These are phyloP conservation scores for Isotomurus palustris DNA, from an alignment of 2,888 invertebrate species.

Conservation along the genomic window DNA sequence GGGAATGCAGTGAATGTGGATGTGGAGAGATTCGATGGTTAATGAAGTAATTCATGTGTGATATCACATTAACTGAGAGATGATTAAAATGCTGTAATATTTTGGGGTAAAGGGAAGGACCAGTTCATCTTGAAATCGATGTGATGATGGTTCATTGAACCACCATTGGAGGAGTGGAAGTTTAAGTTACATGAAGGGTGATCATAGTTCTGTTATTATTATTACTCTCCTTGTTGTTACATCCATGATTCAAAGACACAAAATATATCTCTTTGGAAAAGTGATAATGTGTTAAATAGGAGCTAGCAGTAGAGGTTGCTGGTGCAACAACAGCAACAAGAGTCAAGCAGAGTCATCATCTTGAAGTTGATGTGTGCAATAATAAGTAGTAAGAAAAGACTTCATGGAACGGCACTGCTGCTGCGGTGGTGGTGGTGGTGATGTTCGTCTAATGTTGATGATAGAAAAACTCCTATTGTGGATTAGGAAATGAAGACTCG, in stretches of 20 bases:
- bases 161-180: conserved; percentile 24
- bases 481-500: conserved; percentile 34
- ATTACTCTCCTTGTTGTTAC: neutral
- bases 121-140: too few relatives aligned
- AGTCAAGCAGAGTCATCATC: neutral
- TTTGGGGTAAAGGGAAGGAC: too few relatives aligned
- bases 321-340: neutral
- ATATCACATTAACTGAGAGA: too few relatives aligned
- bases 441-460: conserved; percentile 14
- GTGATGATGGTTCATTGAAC: conserved; percentile 44
- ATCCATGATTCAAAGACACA: too few relatives aligned
- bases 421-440: neutral
- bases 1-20: too few relatives aligned
- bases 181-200: neutral
- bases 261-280: neutral
- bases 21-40: too few relatives aligned
- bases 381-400: neutral
- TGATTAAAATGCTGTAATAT: too few relatives aligned
- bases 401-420: neutral
- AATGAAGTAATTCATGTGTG: too few relatives aligned
- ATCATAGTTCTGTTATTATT: neutral
- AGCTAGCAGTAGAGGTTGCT: neutral
- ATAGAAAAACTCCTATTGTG: too few relatives aligned
- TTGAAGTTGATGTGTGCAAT: too few relatives aligned
- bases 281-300: neutral